Evolutionary conservation across 1,140 invertebrate genomes (phyloP), one percentile per base, ranked within the genome.

Genomic region (Nasonia longicornis): DNA sequence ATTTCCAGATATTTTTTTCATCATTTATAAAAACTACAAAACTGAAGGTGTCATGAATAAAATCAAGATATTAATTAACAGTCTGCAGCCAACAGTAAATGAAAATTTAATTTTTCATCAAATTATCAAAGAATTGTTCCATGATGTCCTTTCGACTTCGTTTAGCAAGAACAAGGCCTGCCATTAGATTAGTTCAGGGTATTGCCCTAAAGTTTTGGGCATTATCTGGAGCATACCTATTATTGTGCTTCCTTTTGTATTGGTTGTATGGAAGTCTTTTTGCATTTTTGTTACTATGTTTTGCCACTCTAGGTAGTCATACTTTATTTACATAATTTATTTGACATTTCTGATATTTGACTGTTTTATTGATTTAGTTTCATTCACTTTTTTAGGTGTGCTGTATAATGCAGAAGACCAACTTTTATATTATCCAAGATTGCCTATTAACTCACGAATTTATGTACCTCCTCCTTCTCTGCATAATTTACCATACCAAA

Each of bases 371-470:
- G 10, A 48, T 12, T 64, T 20, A 48, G 26, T 73, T 42, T 66
- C 16, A 42, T 79, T 81, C 69, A 20, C 7, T 45, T 75, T 90
- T 91, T 58, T 86, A 96, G 96, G 94, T 81, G 92, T 96, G 82
- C 90, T 98, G 26, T 98, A 97, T 89, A 93, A 95, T 87, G 94
- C 94, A 58, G 96, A 98, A 89, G 97, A 98, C 89, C 92, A 94
- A 83, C 91, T 98, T 52, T 89, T 98, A 0, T 98, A 96, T 88
- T 96, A 97, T 90, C 97, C 97, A 14, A 95, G 97, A 87, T 92
- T 96, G 83, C 97, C 97, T 67, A 92, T 94, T 38, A 95, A 98
- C 88, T 97, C 97, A 8, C 91, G 97, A 83, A 92, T 96, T 64
- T 97, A 96, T 90, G 95, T 98, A 70, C 94, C 96, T 81, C 93